A percentile compares a stretch with the other conserved stretches of the same genome.
These are phyloP conservation scores for Drosophila simulans DNA, from an alignment of 1,140 invertebrate species.

Conservation along the genomic window DNA sequence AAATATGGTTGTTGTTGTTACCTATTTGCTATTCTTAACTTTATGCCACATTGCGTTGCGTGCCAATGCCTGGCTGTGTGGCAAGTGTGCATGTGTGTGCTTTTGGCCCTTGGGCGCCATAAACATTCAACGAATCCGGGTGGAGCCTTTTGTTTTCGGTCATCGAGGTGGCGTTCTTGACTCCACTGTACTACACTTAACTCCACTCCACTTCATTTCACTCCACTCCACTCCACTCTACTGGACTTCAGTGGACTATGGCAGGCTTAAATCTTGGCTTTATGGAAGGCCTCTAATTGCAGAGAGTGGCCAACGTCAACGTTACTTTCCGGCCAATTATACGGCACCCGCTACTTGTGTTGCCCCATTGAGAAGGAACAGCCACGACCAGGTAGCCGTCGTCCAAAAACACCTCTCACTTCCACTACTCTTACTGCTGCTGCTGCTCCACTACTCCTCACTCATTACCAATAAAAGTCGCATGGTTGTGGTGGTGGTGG, in stretches of 20 bases:
- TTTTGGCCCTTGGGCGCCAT: conserved; percentile 10
- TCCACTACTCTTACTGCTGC: not conserved
- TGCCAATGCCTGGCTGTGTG: conserved; percentile 24
- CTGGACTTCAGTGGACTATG: not conserved
- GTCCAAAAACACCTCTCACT: conserved; percentile 7
- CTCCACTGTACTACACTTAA: not conserved
- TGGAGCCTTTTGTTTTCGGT: conserved; percentile 20
- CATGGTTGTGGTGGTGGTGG: not conserved
- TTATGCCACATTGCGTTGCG: conserved; percentile 70
- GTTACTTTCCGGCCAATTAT: conserved; percentile 67
- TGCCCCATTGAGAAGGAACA: conserved; percentile 29
- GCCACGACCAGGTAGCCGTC: conserved; percentile 4
- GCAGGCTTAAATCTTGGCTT: conserved; percentile 17
- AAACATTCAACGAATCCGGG: conserved; percentile 50
- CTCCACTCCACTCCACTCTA: no score
- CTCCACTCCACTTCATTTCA: not conserved
- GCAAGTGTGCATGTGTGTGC: conserved; percentile 21
- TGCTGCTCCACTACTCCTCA: not conserved
- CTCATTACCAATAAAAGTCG: conserved; percentile 31
- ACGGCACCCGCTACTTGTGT: conserved; percentile 24
- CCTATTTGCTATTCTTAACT: conserved; percentile 68
- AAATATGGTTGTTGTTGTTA: conserved; percentile 28
- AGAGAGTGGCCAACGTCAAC: conserved; percentile 45
- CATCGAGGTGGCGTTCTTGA: not conserved
- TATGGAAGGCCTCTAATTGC: conserved; percentile 31